phyloP scores from a whole-genome alignment of 1,140 invertebrate genomes.

The Stenopsyche tienmushanensis region DNA sequence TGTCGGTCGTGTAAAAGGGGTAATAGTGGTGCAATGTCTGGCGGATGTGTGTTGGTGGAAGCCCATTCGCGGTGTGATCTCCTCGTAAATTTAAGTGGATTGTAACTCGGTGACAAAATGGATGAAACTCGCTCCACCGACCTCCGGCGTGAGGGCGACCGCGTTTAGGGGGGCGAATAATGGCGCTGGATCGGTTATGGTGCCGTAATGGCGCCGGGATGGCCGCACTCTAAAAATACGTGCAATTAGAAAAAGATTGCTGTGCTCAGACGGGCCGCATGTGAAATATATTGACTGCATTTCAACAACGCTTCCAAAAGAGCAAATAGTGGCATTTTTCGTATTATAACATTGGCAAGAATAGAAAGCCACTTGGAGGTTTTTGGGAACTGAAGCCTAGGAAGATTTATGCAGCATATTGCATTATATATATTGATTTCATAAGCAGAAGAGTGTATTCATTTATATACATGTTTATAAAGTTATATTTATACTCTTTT shows the following conservation, averaged over 20 bases:
- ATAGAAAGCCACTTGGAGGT: too few species aligned
- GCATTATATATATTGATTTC: too few species aligned
- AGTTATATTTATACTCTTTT: too few species aligned
- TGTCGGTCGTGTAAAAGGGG: not conserved
- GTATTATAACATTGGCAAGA: too few species aligned
- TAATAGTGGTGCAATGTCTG: constrained; percentile 1
- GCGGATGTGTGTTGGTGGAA: constrained; percentile 2
- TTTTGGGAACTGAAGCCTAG: too few species aligned
- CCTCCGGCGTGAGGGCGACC: not conserved
- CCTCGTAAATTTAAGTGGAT: constrained; percentile 32
- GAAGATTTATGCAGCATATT: too few species aligned
- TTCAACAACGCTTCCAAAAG: too few species aligned
- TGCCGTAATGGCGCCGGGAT: constrained; percentile 12
- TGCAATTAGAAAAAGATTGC: constrained; percentile 25
- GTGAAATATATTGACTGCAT: not conserved
- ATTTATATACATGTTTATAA: too few species aligned
- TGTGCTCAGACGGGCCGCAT: not conserved
- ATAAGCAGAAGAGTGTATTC: too few species aligned
- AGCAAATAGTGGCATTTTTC: too few species aligned
- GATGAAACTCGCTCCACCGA: constrained; percentile 19
- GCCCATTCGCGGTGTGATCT: constrained; percentile 25
- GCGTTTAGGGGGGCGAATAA: not conserved
- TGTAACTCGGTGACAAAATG: constrained; percentile 30
- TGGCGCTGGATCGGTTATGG: constrained; percentile 8
- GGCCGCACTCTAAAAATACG: constrained; percentile 14